phyloP scores from a whole-genome alignment of 2,888 invertebrate genomes.

The Phaonia tiefii region DNA sequence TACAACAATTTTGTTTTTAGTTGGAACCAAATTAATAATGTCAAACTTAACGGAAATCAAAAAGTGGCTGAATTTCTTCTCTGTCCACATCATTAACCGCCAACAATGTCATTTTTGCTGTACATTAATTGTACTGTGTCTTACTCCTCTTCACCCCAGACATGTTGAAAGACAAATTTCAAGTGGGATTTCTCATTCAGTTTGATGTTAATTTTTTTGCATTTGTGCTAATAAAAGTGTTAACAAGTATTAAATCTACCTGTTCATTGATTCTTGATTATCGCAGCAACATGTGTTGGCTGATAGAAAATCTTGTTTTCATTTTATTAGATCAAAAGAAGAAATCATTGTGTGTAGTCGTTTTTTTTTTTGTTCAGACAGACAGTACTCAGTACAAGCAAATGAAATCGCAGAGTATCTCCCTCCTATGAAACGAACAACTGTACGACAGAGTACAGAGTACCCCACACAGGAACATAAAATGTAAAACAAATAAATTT shows the following conservation, averaged over 20 bases:
- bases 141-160: not conserved
- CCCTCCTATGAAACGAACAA: no score
- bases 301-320: constrained; percentile 66
- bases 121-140: not conserved
- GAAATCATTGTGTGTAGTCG: constrained; percentile 23
- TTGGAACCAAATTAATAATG: constrained; percentile 9
- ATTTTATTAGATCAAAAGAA: constrained; percentile 52
- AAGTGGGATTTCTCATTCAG: constrained; percentile 60
- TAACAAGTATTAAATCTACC: constrained; percentile 68
- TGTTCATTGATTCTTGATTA: constrained; percentile 67
- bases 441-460: constrained; percentile 35
- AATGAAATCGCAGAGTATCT: no score
- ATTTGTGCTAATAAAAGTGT: constrained; percentile 64
- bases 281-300: constrained; percentile 66
- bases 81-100: not conserved
- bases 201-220: constrained; percentile 37
- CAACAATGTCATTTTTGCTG: constrained; percentile 16
- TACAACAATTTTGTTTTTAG: no score
- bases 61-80: not conserved
- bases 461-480: constrained; percentile 45
- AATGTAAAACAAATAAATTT: constrained; percentile 42
- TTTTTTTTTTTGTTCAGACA: no score
- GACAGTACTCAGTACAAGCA: no score
- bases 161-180: constrained; percentile 43
- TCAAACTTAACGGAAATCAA: constrained; percentile 15